Conservation (phyloP, 2,888 invertebrate species). For the Pandemis corylana region DNA sequence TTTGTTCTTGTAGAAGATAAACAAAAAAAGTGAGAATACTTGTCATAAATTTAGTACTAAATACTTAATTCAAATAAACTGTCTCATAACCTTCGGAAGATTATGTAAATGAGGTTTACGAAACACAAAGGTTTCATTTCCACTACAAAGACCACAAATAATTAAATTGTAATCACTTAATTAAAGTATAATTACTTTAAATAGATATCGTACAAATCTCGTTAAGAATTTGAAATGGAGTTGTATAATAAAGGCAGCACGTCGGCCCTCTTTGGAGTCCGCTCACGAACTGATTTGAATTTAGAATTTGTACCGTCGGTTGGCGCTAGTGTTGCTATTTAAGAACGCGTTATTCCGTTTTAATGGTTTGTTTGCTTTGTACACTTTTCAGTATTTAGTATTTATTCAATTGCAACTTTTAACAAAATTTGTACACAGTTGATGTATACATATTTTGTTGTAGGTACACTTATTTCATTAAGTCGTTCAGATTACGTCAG, state of each 20-base stretch:
- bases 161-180: neutral
- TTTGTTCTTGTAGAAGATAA: too few species aligned
- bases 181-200: neutral
- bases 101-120: too few species aligned
- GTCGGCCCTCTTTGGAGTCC: constrained; percentile 74
- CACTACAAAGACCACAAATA: neutral
- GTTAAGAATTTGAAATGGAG: constrained; percentile 68
- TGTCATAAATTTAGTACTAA: neutral
- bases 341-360: constrained; percentile 3
- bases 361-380: neutral
- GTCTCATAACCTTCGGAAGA: too few species aligned
- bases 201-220: neutral
- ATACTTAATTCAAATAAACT: too few species aligned
- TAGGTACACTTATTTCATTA: too few species aligned
- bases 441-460: too few species aligned
- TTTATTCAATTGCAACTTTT: too few species aligned
- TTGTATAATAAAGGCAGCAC: constrained; percentile 75
- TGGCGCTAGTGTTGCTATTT: constrained; percentile 59
- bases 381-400: too few species aligned
- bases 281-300: constrained; percentile 83
- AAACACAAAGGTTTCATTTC: neutral
- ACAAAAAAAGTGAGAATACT: too few species aligned
- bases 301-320: constrained; percentile 73
- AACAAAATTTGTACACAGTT: too few species aligned
- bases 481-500: too few species aligned